Percentiles rank a stretch among this genome's conserved stretches.
Conservation (phyloP, 2,113 vertebrate genomes). For the Caranx ignobilis region DNA sequence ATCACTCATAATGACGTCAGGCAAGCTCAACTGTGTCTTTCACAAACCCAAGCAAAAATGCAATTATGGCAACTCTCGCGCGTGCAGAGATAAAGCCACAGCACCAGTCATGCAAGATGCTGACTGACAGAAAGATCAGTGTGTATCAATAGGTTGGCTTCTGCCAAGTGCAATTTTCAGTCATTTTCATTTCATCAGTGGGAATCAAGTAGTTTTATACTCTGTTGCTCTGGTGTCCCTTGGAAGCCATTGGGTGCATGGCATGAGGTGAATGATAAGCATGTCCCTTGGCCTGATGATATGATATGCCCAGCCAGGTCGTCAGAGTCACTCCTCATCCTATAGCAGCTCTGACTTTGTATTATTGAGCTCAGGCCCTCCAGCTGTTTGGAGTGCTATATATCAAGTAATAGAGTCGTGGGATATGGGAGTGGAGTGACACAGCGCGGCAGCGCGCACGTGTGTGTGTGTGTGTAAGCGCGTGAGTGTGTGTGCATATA, state of each 20-base stretch:
- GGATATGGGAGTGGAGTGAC: constrained; percentile 36
- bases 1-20: constrained; percentile 38
- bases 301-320: constrained; percentile 67
- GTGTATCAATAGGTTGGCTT: constrained; percentile 32
- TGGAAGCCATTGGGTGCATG: constrained; percentile 27
- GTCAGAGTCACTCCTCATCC: constrained; percentile 54
- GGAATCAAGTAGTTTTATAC: constrained; percentile 12
- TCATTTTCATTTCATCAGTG: constrained; percentile 26
- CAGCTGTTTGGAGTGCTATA: constrained; percentile 70
- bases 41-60: constrained; percentile 9
- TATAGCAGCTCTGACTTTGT: constrained; percentile 62
- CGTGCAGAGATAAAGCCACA: constrained; percentile 22
- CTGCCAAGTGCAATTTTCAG: background rate
- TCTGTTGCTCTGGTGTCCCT: constrained; percentile 13
- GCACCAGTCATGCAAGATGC: constrained; percentile 19
- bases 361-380: constrained; percentile 67
- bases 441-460: constrained; percentile 9
- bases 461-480: background rate
- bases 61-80: background rate
- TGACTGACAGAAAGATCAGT: constrained; percentile 56
- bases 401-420: constrained; percentile 75
- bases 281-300: constrained; percentile 61
- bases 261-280: constrained; percentile 73
- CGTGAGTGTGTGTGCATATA: background rate
- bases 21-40: constrained; percentile 27